Base-by-base conservation (phyloP, 2,113 vertebrate genomes). In the Otus sunia region DNA sequence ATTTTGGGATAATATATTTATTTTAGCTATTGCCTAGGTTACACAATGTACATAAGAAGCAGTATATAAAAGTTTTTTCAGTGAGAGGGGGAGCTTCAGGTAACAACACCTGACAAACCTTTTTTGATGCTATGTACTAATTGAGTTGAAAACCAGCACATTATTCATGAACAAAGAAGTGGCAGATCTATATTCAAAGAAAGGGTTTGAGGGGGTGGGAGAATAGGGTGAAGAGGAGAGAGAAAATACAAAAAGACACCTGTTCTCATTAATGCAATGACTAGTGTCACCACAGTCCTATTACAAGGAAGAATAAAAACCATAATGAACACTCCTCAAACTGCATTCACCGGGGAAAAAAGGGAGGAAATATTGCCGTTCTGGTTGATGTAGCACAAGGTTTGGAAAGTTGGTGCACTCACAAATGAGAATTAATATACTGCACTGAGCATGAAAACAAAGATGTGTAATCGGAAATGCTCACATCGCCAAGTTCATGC, bases 221-320 rank as follows among this genome's bases (percentile, higher is more conserved):
- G 37, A 58, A 84, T 10, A 58, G 41, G 30, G 41, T 45, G 62
- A 90, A 64, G 43, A 73, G 58, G 62, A 91, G 76, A 27, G 30
- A 77, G 43, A 63, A 74, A 94, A 88, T 52, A 90, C 41, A 93
- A 90, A 94, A 96, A 93, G 75, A 72, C 80, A 95, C 86, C 92
- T 92, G 66, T 91, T 79, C 77, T 92, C 74, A 92, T 91, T 94
- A 94, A 94, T 86, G 92, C 92, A 60, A 41, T 85, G 63, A 67
- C 60, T 63, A 72, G 60, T 64, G 58, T 84, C 82, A 81, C 69
- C 37, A 85, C 45, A 85, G 85, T 64, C 45, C 30, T 85, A 30
- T 76, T 69, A 92, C 50, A 91, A 66, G 81, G 49, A 93, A 76
- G 62, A 94, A 85, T 79, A 72, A 92, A 92, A 92, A 7, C 10